Base-by-base conservation (phyloP, 2,113 vertebrate genomes). In the Beaufortia kweichowensis region DNA sequence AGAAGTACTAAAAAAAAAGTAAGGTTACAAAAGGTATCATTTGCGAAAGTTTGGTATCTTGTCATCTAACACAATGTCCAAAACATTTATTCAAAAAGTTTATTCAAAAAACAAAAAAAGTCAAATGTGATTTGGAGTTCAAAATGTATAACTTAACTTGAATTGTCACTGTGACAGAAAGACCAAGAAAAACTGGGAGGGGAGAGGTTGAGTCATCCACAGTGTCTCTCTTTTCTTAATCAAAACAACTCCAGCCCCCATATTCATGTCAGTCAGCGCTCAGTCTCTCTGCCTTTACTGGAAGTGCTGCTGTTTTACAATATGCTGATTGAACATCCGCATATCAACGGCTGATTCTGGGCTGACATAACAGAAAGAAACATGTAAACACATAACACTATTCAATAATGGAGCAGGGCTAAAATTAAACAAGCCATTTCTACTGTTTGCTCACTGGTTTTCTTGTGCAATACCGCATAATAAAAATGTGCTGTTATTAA, bases 131-230 rank as follows among this genome's bases (percentile, higher is more conserved):
- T 3, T 4, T 48, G 39, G 29, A 59, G 5, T 4, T 43, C 6
- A 29, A 10, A 48, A 53, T 11, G 8, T 6, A 19, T n/a, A 6
- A 14, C 53, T 39, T n/a, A n/a, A 10, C 21, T 67, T 56, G 31
- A 68, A 26, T 9, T 43, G 63, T 12, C 5, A 23, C n/a, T 71
- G 31, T 55, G 28, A 35, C 46, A 35, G 67, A 31, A 14, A 69
- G n/a, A n/a, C 48, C 7, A 19, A 63, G 59, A 72, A 53, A 77
- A 79, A 67, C 62, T 35, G 82, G 83, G 81, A 84, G 81, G 48
- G 81, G 86, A 83, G 85, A 48, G 11, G 75, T 63, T 91, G 89
- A 91, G 84, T 91, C 89, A 91, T 35, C 26, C 67, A 69, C 50
- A 60, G 68, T 79, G 68, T 84, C 64, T 77, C 76, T 69, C 46